Evolutionary conservation across 2,888 invertebrate genomes (phyloP), one percentile per base, ranked within the genome.

Genomic region (Lamellibrachia columna): DNA sequence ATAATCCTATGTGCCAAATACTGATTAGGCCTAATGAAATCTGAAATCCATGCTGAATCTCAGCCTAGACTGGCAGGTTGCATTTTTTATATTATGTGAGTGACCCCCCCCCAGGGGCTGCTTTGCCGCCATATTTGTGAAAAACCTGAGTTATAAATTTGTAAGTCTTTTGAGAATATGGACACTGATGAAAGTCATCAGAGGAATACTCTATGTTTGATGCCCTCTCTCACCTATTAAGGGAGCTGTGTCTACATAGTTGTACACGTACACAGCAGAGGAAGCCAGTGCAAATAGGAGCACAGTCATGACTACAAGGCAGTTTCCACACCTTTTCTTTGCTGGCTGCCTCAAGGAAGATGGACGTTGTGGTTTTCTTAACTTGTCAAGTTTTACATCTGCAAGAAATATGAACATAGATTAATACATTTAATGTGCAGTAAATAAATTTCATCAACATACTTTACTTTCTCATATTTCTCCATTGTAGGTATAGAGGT

Each of bases 211-310:
- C 75, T 75, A 75, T 75, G 75, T 75, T 75, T n/a, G 75, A 75
- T n/a, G 2, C 15, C 15, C 22, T 6, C 8, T 75, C 75, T 75
- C 75, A 75, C 75, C 75, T 75, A 75, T 75, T 75, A 75, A 11
- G n/a, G 75, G 75, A 75, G 75, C 75, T 22, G 75, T 75, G 75
- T 75, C 75, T 75, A 75, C 75, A 75, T 75, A 75, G 75, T 75
- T 75, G 75, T 22, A 75, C 22, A 75, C 75, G 75, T 75, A 75
- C 22, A 75, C 22, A n/a, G 75, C 75, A 75, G 75, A 75, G n/a
- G 75, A 75, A 6, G 75, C 75, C 3, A 75, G 75, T 75, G n/a
- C 22, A 11, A 11, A 75, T 6, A 75, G 75, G 1, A 75, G 15
- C 22, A 75, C 75, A 22, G 75, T n/a, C 75, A 75, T 22, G 75